phyloP scores from a whole-genome alignment of 2,888 invertebrate species.

The Griposia aprilina region DNA sequence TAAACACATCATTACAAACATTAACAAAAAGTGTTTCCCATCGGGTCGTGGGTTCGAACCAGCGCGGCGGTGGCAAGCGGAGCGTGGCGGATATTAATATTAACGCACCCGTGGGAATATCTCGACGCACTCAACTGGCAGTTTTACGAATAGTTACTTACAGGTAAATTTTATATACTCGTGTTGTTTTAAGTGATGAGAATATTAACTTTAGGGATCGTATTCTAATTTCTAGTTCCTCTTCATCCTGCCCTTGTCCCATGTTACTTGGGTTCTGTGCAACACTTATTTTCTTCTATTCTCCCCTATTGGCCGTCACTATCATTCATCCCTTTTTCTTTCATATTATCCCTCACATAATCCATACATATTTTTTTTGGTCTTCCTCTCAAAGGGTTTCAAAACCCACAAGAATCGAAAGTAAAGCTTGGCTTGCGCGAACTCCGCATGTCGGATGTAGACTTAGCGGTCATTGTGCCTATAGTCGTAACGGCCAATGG shows the following conservation, averaged over 20 bases:
- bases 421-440: background rate
- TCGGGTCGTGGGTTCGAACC: conserved; percentile 48
- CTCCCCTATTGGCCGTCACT: too few relatives aligned
- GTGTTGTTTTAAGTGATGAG: background rate
- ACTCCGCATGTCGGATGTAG: background rate
- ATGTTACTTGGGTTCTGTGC: too few relatives aligned
- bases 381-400: too few relatives aligned
- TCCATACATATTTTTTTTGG: too few relatives aligned
- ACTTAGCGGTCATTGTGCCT: background rate
- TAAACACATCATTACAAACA: conserved; percentile 41
- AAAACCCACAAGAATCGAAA: background rate
- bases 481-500: background rate
- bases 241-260: too few relatives aligned
- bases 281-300: too few relatives aligned
- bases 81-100: conserved; percentile 71
- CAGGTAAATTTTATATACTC: background rate
- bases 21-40: conserved; percentile 61
- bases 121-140: conserved; percentile 15
- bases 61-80: conserved; percentile 65
- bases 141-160: conserved; percentile 10
- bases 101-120: conserved; percentile 68
- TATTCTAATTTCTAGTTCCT: background rate
- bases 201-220: too few relatives aligned
- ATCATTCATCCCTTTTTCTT: too few relatives aligned
- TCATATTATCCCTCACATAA: too few relatives aligned